Conservation (phyloP, 2,113 vertebrate species). For the Brienomyrus longianalis region DNA sequence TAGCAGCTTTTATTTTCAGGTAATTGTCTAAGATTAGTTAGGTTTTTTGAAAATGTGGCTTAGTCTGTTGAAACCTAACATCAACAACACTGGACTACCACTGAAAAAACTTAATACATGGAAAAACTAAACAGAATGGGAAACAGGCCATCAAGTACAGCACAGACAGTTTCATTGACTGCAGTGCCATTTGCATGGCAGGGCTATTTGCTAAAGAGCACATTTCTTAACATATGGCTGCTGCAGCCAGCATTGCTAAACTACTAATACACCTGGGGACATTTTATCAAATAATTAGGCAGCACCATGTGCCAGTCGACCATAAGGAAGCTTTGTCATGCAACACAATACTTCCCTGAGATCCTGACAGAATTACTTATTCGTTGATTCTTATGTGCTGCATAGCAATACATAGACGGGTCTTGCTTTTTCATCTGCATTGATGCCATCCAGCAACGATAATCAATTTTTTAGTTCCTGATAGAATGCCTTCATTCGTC, state of each 20-base stretch:
- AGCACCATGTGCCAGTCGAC: background rate
- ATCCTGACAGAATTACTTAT: background rate
- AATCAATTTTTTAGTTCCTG: background rate
- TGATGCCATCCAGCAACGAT: background rate
- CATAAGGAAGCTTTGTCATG: background rate
- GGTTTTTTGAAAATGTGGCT: slow-evolving; percentile 15
- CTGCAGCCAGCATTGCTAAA: background rate
- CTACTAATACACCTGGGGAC: background rate
- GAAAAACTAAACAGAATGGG: background rate
- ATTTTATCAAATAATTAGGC: background rate
- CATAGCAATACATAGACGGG: background rate
- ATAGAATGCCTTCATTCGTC: background rate
- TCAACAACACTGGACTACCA: background rate
- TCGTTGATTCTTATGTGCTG: background rate
- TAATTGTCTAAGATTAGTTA: slow-evolving; percentile 16
- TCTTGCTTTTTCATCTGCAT: background rate
- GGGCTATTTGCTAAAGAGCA: background rate
- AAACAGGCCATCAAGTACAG: background rate
- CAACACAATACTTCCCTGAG: background rate
- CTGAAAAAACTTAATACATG: background rate
- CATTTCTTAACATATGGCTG: background rate
- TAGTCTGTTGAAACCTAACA: background rate
- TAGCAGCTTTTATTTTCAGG: slow-evolving; percentile 25
- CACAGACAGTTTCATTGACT: background rate
- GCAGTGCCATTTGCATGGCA: background rate